These are phyloP conservation scores for Drosophila bocki DNA, from an alignment of 1,140 invertebrate genomes.

Conservation along the genomic window DNA sequence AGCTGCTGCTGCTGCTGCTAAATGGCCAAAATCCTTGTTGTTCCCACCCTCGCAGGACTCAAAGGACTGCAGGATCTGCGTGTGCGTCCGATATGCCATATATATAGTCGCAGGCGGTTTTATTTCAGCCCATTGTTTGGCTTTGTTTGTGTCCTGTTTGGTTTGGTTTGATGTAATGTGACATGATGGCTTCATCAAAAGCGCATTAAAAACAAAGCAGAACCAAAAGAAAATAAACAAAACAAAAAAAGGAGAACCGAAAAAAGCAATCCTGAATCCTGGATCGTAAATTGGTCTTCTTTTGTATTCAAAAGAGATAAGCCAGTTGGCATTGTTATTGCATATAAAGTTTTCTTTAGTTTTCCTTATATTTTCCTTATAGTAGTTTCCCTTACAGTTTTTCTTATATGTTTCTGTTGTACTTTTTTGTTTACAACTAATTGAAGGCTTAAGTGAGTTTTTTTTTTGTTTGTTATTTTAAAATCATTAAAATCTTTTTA, in stretches of 20 bases:
- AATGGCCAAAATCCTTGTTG: conserved; percentile 51
- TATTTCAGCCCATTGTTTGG: conserved; percentile 31
- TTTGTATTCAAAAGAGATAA: conserved; percentile 20
- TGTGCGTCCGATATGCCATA: conserved; percentile 15
- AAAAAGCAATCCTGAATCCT: conserved; percentile 1
- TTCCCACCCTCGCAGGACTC: conserved; percentile 48
- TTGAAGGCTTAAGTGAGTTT: not conserved
- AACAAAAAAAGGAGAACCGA: no score
- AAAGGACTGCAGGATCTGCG: conserved; percentile 7
- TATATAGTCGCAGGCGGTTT: conserved; percentile 1
- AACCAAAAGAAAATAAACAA: conserved; percentile 26
- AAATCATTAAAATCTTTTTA: not conserved
- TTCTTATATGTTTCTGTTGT: not conserved
- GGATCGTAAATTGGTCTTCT: conserved; percentile 10
- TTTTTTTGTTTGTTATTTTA: not conserved
- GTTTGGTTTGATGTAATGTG: conserved; percentile 79
- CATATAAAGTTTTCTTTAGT: not conserved
- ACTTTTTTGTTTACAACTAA: not conserved
- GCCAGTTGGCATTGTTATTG: conserved; percentile 9
- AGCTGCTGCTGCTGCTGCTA: conserved; percentile 53
- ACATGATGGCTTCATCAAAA: conserved; percentile 84
- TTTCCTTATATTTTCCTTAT: not conserved
- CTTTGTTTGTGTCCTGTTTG: conserved; percentile 45
- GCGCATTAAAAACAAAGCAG: conserved; percentile 79
- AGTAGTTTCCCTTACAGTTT: no score